A percentile compares a stretch with the other conserved stretches of the same genome.
Evolutionary conservation across 2,888 invertebrate genomes (phyloP).

Genomic region (Brassicogethes aeneus): DNA sequence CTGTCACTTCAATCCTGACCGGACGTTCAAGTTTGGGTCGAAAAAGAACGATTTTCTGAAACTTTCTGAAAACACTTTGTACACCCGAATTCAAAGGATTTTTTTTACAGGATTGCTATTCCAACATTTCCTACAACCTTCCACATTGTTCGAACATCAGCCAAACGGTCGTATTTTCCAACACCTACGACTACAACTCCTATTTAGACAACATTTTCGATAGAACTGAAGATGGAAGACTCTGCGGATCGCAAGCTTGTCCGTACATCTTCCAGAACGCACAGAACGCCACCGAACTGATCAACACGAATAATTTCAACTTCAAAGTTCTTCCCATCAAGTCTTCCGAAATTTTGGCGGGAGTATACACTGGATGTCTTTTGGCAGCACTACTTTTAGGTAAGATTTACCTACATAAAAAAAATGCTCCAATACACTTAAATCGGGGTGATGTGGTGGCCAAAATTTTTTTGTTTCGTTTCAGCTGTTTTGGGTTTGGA

Average conservation of each 20-base stretch:
- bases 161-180: slow-evolving; percentile 10
- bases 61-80: too few relatives aligned
- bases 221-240: slow-evolving; percentile 45
- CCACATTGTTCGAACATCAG: neutral
- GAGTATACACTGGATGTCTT: slow-evolving; percentile 38
- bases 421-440: too few relatives aligned
- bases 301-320: slow-evolving; percentile 14
- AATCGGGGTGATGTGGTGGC: too few relatives aligned
- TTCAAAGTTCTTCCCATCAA: slow-evolving; percentile 32
- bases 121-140: neutral
- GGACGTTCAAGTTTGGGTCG: too few relatives aligned
- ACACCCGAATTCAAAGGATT: too few relatives aligned
- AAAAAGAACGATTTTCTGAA: too few relatives aligned
- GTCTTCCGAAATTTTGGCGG: slow-evolving; percentile 36
- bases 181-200: slow-evolving; percentile 26
- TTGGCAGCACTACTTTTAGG: slow-evolving; percentile 36
- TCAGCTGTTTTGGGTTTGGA: slow-evolving; percentile 39
- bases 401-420: too few relatives aligned
- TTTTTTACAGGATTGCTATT: neutral
- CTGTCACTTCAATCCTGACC: too few relatives aligned
- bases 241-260: slow-evolving; percentile 52
- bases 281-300: slow-evolving; percentile 12
- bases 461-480: too few relatives aligned
- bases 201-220: slow-evolving; percentile 45
- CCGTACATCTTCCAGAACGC: slow-evolving; percentile 30